phyloP scores from a whole-genome alignment of 1,140 invertebrate genomes.

The Drosophila rufa region DNA sequence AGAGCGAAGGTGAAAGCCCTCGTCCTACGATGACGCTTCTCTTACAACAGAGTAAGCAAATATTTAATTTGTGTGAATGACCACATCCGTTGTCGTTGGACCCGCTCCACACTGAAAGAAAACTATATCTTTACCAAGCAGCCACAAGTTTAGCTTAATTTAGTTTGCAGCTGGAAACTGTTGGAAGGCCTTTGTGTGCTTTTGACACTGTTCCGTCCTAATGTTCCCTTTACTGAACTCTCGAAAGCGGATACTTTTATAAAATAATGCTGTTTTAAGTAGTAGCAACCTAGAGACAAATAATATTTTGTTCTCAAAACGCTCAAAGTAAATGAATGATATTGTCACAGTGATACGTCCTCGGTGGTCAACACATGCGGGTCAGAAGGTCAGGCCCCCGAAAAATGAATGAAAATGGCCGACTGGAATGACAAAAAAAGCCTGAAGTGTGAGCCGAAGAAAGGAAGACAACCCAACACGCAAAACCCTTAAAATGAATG shows the following conservation, averaged over 20 bases:
- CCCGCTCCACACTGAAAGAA: slow-evolving; percentile 5
- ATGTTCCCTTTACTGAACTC: too few relatives aligned
- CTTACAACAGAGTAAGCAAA: slow-evolving; percentile 62
- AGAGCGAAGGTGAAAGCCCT: slow-evolving; percentile 15
- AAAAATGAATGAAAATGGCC: slow-evolving; percentile 56
- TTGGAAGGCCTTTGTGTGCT: too few relatives aligned
- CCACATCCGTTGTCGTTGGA: slow-evolving; percentile 54
- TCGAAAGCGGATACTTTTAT: too few relatives aligned
- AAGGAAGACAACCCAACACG: slow-evolving; percentile 5
- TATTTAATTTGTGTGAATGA: slow-evolving; percentile 80
- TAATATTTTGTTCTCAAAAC: too few relatives aligned
- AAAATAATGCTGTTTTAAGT: too few relatives aligned
- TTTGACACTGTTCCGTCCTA: too few relatives aligned
- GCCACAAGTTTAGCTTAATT: too few relatives aligned
- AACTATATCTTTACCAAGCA: too few relatives aligned
- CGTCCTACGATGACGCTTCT: slow-evolving; percentile 44
- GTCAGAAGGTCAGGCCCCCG: slow-evolving; percentile 7
- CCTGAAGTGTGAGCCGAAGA: background rate
- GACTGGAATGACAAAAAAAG: slow-evolving; percentile 43
- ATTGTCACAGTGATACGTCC: slow-evolving; percentile 29
- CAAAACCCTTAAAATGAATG: slow-evolving; percentile 29
- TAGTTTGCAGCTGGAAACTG: too few relatives aligned
- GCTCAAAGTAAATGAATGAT: background rate
- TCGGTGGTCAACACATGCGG: slow-evolving; percentile 28
- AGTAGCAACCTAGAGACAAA: background rate